phyloP scores from a whole-genome alignment of 2,888 invertebrate genomes.

The Eledone cirrhosa region DNA sequence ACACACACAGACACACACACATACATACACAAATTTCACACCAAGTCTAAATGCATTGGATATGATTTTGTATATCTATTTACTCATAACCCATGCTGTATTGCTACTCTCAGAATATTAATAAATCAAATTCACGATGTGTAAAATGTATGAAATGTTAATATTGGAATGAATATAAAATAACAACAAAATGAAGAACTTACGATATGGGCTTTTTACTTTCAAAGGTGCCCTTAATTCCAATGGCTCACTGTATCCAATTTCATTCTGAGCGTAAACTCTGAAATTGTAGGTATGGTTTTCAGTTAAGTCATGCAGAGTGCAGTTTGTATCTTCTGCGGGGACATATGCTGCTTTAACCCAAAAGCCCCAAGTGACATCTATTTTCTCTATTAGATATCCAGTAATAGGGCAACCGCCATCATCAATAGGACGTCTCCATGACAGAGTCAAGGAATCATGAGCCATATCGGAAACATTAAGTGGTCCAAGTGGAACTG shows the following conservation, averaged over 20 bases:
- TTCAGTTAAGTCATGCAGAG: constrained; percentile 45
- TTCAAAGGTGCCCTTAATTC: constrained; percentile 77
- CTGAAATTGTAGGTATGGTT: constrained; percentile 62
- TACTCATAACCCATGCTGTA: too few species aligned
- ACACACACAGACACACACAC: too few species aligned
- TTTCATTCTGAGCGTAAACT: constrained; percentile 65
- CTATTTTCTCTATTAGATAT: constrained; percentile 60
- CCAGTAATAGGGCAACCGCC: constrained; percentile 62
- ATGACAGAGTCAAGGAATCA: constrained; percentile 59
- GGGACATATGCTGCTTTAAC: constrained; percentile 49
- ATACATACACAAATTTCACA: too few species aligned
- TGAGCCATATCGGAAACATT: constrained; percentile 45
- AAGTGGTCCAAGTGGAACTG: constrained; percentile 55
- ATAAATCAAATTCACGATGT: not conserved
- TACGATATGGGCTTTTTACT: constrained; percentile 72
- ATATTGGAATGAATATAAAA: not conserved
- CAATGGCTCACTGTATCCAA: constrained; percentile 71
- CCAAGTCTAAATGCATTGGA: too few species aligned
- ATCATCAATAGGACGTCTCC: constrained; percentile 62
- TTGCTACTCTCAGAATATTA: too few species aligned
- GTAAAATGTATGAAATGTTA: too few species aligned
- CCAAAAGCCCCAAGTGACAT: constrained; percentile 57
- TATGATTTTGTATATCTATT: too few species aligned
- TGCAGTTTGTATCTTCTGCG: constrained; percentile 39
- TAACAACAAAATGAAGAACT: too few species aligned